Evolutionary conservation across 2,888 invertebrate species (phyloP), one percentile per base, ranked within the genome.

Genomic region (Chesias legatella): DNA sequence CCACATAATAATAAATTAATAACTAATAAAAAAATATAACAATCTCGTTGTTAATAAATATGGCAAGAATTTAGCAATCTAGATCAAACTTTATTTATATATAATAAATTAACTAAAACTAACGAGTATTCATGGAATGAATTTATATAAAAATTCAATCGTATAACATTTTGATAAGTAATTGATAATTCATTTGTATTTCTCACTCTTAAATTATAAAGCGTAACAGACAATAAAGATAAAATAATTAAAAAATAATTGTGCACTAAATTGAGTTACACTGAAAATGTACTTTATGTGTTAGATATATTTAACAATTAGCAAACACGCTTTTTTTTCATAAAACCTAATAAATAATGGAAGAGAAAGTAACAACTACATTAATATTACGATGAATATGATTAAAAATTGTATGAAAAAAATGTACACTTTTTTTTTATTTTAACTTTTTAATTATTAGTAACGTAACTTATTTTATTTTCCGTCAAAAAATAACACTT

Each of bases 111-210:
- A 47, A 49, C 51, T 55, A 51, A 50, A 52, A 33, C 26, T 54
- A 62, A 63, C 59, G 73, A 73, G 70, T 71, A 74, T 72, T 69
- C 46, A 29, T 66, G 75, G 72, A 71, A 73, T 71, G 62, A 64
- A 60, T 21, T 29, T 11, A 6, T 25, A 36, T 31, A 5, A 26
- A 41, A 41, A 41, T 35, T 27, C 35, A 25, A 62, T 58, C 37
- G 25, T 33, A 42, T 40, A 20, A 22, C 9, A 28, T 13, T 36
- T 17, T 17, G 13, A 17, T 17, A 17, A n/a, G n/a, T n/a, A n/a
- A 17, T 17, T 17, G 5, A 17, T 17, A 17, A 17, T 17, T 17
- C 2, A 17, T 3, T 17, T 17, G 13, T 3, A 17, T 5, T 17
- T 17, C 13, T 17, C 13, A 17, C 13, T 17, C 13, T 17, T 17